phyloP scores from a whole-genome alignment of 2,113 vertebrate genomes.

The Thalassoma bifasciatum region DNA sequence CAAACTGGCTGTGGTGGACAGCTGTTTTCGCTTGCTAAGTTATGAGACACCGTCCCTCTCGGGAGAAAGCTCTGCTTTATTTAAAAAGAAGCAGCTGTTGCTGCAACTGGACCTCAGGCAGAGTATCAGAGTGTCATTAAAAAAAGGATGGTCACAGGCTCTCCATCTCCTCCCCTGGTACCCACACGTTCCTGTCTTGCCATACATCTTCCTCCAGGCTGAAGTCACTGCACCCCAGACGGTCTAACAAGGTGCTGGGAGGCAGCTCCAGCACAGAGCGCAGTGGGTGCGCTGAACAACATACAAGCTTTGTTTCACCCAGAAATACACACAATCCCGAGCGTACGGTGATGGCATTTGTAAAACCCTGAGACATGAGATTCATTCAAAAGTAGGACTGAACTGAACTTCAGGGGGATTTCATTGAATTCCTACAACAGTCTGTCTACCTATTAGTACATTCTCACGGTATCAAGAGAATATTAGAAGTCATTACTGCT shows the following conservation, averaged over 20 bases:
- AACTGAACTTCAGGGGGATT: not conserved
- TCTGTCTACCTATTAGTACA: too few relatives aligned
- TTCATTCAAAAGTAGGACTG: not conserved
- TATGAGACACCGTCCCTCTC: conserved; percentile 51
- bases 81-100: conserved; percentile 80
- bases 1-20: conserved; percentile 44
- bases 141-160: conserved; percentile 70
- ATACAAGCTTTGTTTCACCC: conserved; percentile 15
- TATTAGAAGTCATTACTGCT: too few relatives aligned
- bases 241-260: conserved; percentile 74
- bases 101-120: conserved; percentile 71
- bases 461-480: too few relatives aligned
- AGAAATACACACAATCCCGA: conserved; percentile 27
- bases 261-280: conserved; percentile 56
- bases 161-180: conserved; percentile 72
- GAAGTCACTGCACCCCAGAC: conserved; percentile 63
- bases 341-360: not conserved
- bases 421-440: not conserved
- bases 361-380: not conserved
- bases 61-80: conserved; percentile 71
- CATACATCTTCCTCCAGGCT: conserved; percentile 78
- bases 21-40: conserved; percentile 63
- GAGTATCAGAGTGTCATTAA: conserved; percentile 70
- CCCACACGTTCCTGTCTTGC: conserved; percentile 67
- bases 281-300: conserved; percentile 19